These are phyloP conservation scores for Lathronympha strigana DNA, from an alignment of 2,888 invertebrate genomes.

Conservation along the genomic window DNA sequence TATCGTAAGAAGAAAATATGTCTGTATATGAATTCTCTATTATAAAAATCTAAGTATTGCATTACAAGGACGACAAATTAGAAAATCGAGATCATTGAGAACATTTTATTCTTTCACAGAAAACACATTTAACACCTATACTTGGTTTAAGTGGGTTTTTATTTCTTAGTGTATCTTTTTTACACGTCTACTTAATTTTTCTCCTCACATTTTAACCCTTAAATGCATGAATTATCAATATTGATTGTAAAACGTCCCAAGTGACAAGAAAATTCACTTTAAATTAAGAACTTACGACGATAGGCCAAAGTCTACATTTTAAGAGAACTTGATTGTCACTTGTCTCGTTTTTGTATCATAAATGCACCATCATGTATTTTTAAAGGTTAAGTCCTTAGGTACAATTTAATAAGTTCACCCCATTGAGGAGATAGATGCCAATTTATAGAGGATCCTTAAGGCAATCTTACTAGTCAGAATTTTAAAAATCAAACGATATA, in stretches of 20 bases:
- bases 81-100: constrained; percentile 34
- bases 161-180: background rate
- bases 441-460: background rate
- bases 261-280: no score
- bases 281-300: no score
- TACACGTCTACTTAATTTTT: background rate
- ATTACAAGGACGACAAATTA: constrained; percentile 36
- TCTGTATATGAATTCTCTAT: constrained; percentile 40
- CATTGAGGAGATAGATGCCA: background rate
- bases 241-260: no score
- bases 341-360: no score
- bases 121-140: constrained; percentile 1
- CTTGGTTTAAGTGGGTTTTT: background rate
- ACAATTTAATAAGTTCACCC: no score
- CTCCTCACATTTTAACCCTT: no score
- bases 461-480: background rate
- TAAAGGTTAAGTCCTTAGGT: no score
- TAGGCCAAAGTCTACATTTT: background rate
- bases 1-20: constrained; percentile 38
- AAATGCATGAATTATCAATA: no score
- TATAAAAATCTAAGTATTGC: constrained; percentile 39
- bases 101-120: constrained; percentile 7
- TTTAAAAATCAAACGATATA: background rate
- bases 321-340: background rate
- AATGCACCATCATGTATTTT: background rate